Base-by-base conservation (phyloP, 2,113 vertebrate species). In the Trematomus loennbergii region DNA sequence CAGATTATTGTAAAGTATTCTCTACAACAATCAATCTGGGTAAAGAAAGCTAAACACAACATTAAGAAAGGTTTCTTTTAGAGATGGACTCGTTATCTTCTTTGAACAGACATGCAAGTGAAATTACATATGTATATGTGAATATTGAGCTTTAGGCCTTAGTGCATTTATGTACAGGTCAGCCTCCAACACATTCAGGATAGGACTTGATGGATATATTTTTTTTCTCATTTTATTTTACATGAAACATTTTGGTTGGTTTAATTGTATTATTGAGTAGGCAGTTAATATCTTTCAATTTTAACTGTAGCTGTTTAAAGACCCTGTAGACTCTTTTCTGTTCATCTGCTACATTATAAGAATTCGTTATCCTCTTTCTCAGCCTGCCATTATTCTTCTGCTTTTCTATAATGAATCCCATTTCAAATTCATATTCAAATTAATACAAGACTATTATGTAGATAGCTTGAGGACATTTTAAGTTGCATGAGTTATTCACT, bases 311-410 rank as follows among this genome's bases (percentile, higher is more conserved):
- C 12, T 64, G 59, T 83, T 66, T 68, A 77, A 79, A 77, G 25
- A 72, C 70, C 20, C 65, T 20, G 18, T 40, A 33, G 60, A 79
- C 25, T 53, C 13, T 79, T 80, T 79, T 72, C 46, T 65, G 57
- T 73, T 58, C 22, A 73, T 76, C 71, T 79, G 71, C 63, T 84
- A 58, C 45, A 75, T 89, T 49, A 50, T 81, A 54, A 84, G 67
- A 52, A 48, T 43, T 50, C n/a, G 1, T 83, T 74, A 70, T 63
- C 22, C 57, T 69, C 49, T 81, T 78, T 71, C 62, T 61, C 29
- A 78, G 46, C 45, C 22, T 79, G 68, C 45, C 48, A 77, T 82
- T 67, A 80, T 80, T 88, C 75, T 72, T 45, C 33, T 52, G 33
- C 53, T 50, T 46, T 60, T 65, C 67, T 70, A 75, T 58, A 78